These are phyloP conservation scores for Oophaga pumilio DNA, from an alignment of 2,113 vertebrate genomes.

Conservation along the genomic window DNA sequence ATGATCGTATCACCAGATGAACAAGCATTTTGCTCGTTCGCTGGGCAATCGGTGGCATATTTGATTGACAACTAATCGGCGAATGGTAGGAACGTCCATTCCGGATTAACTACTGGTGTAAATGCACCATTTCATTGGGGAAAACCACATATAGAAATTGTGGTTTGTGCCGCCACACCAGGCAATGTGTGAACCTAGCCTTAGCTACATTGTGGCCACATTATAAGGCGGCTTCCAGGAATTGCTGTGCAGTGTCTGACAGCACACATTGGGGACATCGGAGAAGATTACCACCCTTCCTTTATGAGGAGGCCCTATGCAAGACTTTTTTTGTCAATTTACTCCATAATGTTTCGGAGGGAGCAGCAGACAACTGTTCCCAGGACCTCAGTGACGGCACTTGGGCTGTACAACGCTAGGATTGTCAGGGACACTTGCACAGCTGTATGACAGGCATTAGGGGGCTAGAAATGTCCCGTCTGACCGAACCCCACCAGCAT, in stretches of 20 bases:
- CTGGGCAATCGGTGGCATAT: too few relatives aligned
- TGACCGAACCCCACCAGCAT: neutral
- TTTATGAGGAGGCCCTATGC: neutral
- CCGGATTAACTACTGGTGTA: too few relatives aligned
- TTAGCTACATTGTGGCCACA: neutral
- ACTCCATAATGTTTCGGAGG: conserved; percentile 11
- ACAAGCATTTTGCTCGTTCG: too few relatives aligned
- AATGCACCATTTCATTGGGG: too few relatives aligned
- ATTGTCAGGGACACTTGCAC: conserved; percentile 42
- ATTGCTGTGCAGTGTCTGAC: neutral
- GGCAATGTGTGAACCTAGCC: neutral
- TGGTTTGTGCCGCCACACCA: neutral
- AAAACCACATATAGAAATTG: too few relatives aligned
- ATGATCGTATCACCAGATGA: too few relatives aligned
- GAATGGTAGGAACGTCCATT: too few relatives aligned
- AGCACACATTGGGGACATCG: neutral
- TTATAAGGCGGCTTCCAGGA: neutral
- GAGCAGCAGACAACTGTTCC: conserved; percentile 35
- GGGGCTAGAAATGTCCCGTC: neutral
- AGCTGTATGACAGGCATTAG: conserved; percentile 44
- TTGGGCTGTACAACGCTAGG: conserved; percentile 17
- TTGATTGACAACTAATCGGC: too few relatives aligned
- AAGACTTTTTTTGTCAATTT: neutral
- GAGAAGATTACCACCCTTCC: neutral
- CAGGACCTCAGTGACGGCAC: conserved; percentile 4